Evolutionary conservation across 2,888 invertebrate species (phyloP), one percentile per base, ranked within the genome.

Genomic region (Brachyptera risi): DNA sequence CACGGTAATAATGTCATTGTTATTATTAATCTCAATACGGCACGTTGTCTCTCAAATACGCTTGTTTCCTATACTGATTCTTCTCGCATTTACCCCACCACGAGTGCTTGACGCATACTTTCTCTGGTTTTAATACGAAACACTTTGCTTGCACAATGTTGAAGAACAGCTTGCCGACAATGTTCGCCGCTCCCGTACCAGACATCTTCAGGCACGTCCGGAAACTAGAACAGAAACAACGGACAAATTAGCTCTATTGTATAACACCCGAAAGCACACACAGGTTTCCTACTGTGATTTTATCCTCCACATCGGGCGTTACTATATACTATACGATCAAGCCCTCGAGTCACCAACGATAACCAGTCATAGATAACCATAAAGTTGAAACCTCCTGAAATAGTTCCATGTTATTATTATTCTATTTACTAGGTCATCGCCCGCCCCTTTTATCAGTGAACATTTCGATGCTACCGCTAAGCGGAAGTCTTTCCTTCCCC

Each of bases 121-220:
- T 85, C 66, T 89, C 87, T 1, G 85, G 83, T 70, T 90, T 89
- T 42, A 97, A 78, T 0, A 90, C 83, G 76, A 97, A 96, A 71
- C 97, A 97, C 73, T 93, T 90, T 0, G 92, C 91, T 73, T 93
- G 93, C n/a, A 96, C 88, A 47, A 96, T 82, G 77, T 96, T 94
- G 83, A 97, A 97, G 80, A 94, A 97, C 31, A 96, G 79, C 70
- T 90, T 91, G 2, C 95, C 95, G 59, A 95, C 92, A 76, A 94
- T 83, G 72, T 92, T 91, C 7, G 96, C 90, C 9, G 93, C 88
- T 4, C 89, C 87, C 0, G 92, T 91, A 68, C 86, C 85, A 0
- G 92, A 89, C 76, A 91, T 84, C 74, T 94, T 93, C 67, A 97
- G 79, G 72, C 96, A 97, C 17, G 94, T 87, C 63, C 95, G 87